These are phyloP conservation scores for Characodon lateralis DNA, from an alignment of 2,797 vertebrate species.

Conservation along the genomic window DNA sequence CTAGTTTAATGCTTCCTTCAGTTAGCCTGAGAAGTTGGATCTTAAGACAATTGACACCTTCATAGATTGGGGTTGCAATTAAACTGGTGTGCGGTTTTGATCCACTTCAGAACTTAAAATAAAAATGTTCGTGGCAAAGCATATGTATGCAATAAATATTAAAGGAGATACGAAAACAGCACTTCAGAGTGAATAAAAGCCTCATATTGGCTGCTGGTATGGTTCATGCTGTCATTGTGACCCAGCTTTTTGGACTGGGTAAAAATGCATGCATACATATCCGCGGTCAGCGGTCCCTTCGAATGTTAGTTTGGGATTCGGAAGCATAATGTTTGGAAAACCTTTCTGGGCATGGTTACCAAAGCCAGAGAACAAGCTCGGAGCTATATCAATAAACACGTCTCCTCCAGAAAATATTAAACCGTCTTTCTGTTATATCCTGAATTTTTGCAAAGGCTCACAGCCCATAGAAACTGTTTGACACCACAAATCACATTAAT, in stretches of 20 bases:
- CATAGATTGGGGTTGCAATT: background rate
- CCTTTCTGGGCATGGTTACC: background rate
- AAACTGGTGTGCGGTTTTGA: background rate
- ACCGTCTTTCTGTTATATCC: background rate
- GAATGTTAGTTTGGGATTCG: background rate
- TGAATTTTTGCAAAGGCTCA: background rate
- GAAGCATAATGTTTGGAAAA: background rate
- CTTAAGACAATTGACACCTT: background rate
- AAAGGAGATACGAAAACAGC: background rate
- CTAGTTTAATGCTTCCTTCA: background rate
- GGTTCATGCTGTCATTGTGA: background rate
- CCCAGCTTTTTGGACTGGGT: background rate
- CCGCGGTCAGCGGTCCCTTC: background rate
- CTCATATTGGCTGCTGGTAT: background rate
- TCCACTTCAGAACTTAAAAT: background rate
- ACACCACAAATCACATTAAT: background rate
- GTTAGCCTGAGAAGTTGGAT: background rate
- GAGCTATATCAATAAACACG: background rate
- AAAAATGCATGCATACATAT: background rate
- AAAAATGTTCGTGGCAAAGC: background rate
- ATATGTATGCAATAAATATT: background rate
- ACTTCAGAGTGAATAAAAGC: background rate
- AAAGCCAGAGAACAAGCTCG: background rate
- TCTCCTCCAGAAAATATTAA: background rate
- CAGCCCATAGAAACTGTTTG: background rate